Base-by-base conservation (phyloP, 1,140 invertebrate genomes). In the Drosophila baimaii region DNA sequence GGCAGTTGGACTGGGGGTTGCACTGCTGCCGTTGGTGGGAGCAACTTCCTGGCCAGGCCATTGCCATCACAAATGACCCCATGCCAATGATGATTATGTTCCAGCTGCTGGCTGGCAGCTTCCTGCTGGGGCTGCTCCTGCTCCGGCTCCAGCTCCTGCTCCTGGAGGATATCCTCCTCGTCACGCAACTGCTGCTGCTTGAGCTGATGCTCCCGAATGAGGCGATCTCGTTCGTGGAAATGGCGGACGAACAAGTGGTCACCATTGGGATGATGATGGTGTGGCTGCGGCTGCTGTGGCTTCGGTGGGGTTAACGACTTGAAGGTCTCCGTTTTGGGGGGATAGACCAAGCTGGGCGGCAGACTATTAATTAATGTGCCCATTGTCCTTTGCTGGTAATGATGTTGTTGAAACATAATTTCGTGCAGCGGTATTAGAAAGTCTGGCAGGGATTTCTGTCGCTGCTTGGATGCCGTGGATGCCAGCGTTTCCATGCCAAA, bases 201-300 rank as follows among this genome's bases (percentile, higher is more conserved):
- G 54, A 92, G 75, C 64, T 92, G 91, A 70, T 92, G 91, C 46
- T 91, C 91, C 66, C 91, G 91, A 79, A 92, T 92, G 44, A 88
- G 90, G 41, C 91, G 91, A 88, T 92, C 91, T 44, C 91, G 76
- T 81, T 92, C 91, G 75, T 92, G 91, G 56, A 92, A 92, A 51
- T 92, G 89, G 46, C 76, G 82, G 25, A 91, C 91, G 69, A 92
- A 91, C 46, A 80, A 61, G 56, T 91, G 90, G 15, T 91, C 90
- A 51, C 81, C 81, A 63, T 79, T 79, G 73, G 59, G 68, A 15
- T 55, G 62, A 29, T 72, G 69, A 63, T 33, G 59, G 12, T 29
- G 33, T 70, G 71, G 74, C n/a, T 63, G 73, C 21, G 75, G 75
- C n/a, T 74, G 79, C 33, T 77, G 74, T 37, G 73, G 79, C 35